Conservation (phyloP, 2,113 vertebrate species). For the Ptychochromis oligacanthus region DNA sequence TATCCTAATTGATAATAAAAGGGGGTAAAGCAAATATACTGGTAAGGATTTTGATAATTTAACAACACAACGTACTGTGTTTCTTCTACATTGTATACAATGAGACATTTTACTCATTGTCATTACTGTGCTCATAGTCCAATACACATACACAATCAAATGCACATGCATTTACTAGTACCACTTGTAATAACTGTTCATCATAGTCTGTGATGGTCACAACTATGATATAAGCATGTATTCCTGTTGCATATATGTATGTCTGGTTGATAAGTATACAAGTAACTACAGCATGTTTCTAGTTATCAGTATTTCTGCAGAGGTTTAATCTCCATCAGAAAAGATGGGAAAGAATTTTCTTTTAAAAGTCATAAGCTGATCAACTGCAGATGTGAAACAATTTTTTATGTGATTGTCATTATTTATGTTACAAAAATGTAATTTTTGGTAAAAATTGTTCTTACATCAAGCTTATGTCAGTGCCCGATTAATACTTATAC, state of each 20-base stretch:
- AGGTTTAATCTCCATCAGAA: slow-evolving; percentile 24
- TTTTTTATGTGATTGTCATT: too few relatives aligned
- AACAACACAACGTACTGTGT: slow-evolving; percentile 34
- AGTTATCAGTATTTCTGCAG: slow-evolving; percentile 46
- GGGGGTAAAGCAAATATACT: slow-evolving; percentile 9
- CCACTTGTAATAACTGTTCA: background rate
- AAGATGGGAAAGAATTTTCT: slow-evolving; percentile 2
- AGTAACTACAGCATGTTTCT: slow-evolving; percentile 50
- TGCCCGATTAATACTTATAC: slow-evolving; percentile 13
- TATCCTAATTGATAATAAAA: slow-evolving; percentile 67
- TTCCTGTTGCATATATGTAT: slow-evolving; percentile 26
- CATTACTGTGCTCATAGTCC: background rate
- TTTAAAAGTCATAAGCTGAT: slow-evolving; percentile 1
- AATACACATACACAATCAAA: background rate
- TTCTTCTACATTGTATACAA: background rate
- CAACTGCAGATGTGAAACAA: background rate
- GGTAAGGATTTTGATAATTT: slow-evolving; percentile 47
- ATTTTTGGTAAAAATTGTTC: background rate
- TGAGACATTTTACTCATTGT: slow-evolving; percentile 64
- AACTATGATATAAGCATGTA: background rate
- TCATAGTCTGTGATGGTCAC: background rate
- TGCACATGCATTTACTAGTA: background rate
- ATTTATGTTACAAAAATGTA: slow-evolving; percentile 1
- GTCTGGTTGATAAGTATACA: slow-evolving; percentile 44
- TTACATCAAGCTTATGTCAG: background rate